Evolutionary conservation across 2,797 vertebrate species (phyloP), one percentile per base, ranked within the genome.

Genomic region (Betta splendens): DNA sequence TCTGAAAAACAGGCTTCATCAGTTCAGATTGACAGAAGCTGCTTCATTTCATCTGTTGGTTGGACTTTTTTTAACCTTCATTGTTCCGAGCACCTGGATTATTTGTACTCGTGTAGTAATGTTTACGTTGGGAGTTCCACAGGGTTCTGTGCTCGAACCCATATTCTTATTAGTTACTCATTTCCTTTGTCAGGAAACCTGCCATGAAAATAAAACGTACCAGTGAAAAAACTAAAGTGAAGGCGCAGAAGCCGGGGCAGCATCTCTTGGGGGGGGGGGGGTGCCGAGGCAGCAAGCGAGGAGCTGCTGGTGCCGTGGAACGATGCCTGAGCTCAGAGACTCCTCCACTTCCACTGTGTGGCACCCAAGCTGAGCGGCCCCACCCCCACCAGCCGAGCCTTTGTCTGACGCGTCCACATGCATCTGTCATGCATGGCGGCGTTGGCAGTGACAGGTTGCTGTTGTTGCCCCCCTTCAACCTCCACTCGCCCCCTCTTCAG

Each of bases 401-500:
- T 96, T 95, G 94, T 96, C 91, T 92, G 78, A 86, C 84, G 90
- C 93, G 94, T 93, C 94, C 93, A 93, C 91, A 92, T 93, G 92
- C 94, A 96, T 96, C 94, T 95, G 94, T 93, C 93, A 94, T 92
- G 93, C 92, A 92, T 94, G 94, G 92, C 93, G 92, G 93, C 92
- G 91, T 90, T 94, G 92, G 93, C 90, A 80, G 89, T 93, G 93
- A 94, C 94, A 95, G 94, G 91, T 93, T 92, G 91, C 93, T 89
- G 93, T 94, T 95, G 93, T 95, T 93, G 52, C 69, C 40, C 44
- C 56, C 16, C 31, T 15, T 93, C 37, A 46, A 44, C 79, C 40
- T 8, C 16, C 13, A 11, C 10, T 16, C 17, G n/a, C 26, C 36
- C 9, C 38, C 29, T 35, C 37, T 66, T 72, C 64, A 74, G 89